Base-by-base conservation (phyloP, 2,113 vertebrate species). In the Clarias macrocephalus region DNA sequence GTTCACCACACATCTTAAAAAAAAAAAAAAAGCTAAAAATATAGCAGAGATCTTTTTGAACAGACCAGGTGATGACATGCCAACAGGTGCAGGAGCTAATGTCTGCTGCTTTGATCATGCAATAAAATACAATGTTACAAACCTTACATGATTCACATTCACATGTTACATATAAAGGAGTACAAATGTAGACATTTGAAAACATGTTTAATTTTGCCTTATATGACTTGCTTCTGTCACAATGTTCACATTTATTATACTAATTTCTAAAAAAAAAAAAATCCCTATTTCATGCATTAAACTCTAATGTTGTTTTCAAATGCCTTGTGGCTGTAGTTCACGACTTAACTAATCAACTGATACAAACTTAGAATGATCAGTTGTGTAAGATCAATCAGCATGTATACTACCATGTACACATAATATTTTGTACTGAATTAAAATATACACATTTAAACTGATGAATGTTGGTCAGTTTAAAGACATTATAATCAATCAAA, bases 21-120 rank as follows among this genome's bases (percentile, higher is more conserved):
- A 33, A 21, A 37, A 37, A 37, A 37, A 37, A 37, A 48, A 83
- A 85, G 72, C 88, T 89, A 89, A 88, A 88, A 88, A 89, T 90
- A 88, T 52, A 57, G 3, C 37, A 21, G 80, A 80, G 80, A 75
- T 90, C 82, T 88, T 90, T 90, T 85, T 30, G 83, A 87, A 23
- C 65, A 80, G 66, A 19, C 68, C 82, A 85, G 86, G 86, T 85
- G 80, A 86, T 65, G 66, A 21, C 72, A 88, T 52, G 48, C 72
- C 86, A 80, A 80, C 86, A 90, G 80, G 37, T 83, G 37, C 65
- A 80, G 75, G 77, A 83, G 80, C 84, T 70, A 77, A 56, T 70
- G 68, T 89, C 79, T 86, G 56, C 48, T 85, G 21, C 54, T 62
- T 85, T 72, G 68, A 85, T 84, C 60, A 87, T 85, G 60, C 60